phyloP scores from a whole-genome alignment of 35 echinoderm and acorn worm genomes.

The Nesometra sesokonis region DNA sequence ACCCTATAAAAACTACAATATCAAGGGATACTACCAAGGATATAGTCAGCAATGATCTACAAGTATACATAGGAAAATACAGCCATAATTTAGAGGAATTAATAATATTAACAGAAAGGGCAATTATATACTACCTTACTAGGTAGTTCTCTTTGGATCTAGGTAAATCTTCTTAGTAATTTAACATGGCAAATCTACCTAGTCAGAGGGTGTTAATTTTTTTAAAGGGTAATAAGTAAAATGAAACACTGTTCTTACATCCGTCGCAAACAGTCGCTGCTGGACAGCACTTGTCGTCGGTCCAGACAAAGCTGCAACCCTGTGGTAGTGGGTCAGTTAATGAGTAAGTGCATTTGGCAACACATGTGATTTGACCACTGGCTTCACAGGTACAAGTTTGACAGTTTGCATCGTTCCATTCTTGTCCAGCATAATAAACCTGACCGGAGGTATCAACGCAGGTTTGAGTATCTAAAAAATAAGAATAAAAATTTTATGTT shows the following conservation, averaged over 20 bases:
- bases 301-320: background rate
- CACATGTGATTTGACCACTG: background rate
- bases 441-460: background rate
- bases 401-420: background rate
- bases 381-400: slow-evolving; percentile 2
- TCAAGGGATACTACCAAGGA: no score
- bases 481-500: background rate
- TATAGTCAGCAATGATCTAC: no score
- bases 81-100: no score
- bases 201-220: no score
- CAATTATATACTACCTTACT: no score
- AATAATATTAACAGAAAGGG: no score
- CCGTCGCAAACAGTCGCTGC: background rate
- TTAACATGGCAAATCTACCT: no score
- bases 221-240: no score
- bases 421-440: background rate
- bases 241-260: background rate
- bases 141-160: no score
- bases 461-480: background rate
- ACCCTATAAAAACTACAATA: no score
- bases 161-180: no score
- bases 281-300: slow-evolving; percentile 13
- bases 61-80: no score
- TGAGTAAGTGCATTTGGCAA: background rate
- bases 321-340: background rate